Evolutionary conservation across 2,113 vertebrate species (phyloP).

Genomic region (Bungarus multicinctus): DNA sequence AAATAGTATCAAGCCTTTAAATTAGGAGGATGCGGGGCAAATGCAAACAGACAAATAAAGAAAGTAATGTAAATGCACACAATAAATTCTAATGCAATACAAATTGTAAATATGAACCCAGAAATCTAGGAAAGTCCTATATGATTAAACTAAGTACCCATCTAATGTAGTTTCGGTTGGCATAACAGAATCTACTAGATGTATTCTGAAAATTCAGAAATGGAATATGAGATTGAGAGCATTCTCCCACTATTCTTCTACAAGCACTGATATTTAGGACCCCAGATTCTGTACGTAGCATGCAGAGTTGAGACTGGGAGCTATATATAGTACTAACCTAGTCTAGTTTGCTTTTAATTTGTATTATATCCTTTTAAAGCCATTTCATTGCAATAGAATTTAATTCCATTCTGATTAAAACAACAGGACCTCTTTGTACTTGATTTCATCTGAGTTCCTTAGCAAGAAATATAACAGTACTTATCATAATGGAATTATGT

Average conservation of each 20-base stretch:
- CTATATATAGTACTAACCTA: neutral
- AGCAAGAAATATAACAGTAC: neutral
- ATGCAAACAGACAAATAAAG: neutral
- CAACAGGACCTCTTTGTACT: slow-evolving; percentile 11
- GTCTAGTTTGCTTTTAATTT: neutral
- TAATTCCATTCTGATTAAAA: slow-evolving; percentile 10
- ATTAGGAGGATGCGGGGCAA: neutral
- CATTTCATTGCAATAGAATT: neutral
- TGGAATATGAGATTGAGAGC: neutral
- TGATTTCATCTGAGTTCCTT: slow-evolving; percentile 14
- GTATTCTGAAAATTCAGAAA: neutral
- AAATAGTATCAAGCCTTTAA: neutral
- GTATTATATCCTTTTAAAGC: neutral
- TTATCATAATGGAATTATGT: slow-evolving; percentile 7
- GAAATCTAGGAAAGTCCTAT: neutral
- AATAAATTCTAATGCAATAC: neutral
- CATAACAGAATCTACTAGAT: neutral
- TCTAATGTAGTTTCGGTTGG: neutral
- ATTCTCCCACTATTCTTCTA: neutral
- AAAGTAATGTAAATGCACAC: neutral
- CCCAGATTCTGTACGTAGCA: neutral
- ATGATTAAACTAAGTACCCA: neutral
- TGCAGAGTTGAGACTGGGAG: neutral
- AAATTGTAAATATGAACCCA: neutral
- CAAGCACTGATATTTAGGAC: neutral